Evolutionary conservation across 2,797 vertebrate genomes (phyloP), one percentile per base, ranked within the genome.

Genomic region (Sebastes matsubarae): DNA sequence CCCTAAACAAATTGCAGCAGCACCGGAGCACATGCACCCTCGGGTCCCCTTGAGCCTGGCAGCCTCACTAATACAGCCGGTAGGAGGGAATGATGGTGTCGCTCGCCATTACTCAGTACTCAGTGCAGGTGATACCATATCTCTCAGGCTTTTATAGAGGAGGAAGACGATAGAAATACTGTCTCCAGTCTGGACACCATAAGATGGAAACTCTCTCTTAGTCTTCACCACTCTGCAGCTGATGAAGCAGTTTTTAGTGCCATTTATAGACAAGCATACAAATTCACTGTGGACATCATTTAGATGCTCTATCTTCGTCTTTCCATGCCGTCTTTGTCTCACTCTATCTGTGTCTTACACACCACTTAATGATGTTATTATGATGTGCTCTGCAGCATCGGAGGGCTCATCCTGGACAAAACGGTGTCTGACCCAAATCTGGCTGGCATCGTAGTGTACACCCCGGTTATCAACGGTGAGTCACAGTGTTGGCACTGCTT

Each of bases 391-490:
- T 94, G 84, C 96, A 99, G 98, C 92, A 98, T 99, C 71, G 98
- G 98, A 87, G 98, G 98, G 77, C 97, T 99, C 92, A 99, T 99
- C 95, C 94, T 99, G 96, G 98, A 98, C 94, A 99, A 98, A 93
- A 99, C 98, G 0, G 97, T 99, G 91, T 97, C 98, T 4, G 96
- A 99, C 88, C 97, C 98, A 27, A 98, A 99, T 87, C 92, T 99
- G 92, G 97, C 96, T 77, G 98, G 98, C 76, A 99, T 99, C 79
- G 98, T 99, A 25, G 98, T 99, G 75, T 99, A 99, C 94, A 98
- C 97, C 3, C 98, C 98, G 1, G 98, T 99, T 58, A 98, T 99
- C 90, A 99, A 99, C 5, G 98, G 98, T 99, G 96, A 97, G 97
- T 80, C 29, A 60, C 68, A 11, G 34, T 18, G 4, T 13, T 50